Evolutionary conservation across 2,113 vertebrate species (phyloP), one percentile per base, ranked within the genome.

Genomic region (Scopus umbretta): DNA sequence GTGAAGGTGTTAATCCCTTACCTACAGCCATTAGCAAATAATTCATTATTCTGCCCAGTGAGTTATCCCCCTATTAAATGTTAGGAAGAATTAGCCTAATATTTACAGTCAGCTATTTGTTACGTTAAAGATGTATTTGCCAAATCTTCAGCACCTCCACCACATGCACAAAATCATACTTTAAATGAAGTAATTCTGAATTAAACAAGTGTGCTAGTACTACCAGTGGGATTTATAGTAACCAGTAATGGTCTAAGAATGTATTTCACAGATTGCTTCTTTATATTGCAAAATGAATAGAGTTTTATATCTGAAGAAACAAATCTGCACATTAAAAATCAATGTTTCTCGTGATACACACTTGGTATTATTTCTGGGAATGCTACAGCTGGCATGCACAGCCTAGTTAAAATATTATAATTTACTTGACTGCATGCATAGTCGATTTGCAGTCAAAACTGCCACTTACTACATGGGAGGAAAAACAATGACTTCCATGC

Each of bases 401-500:
- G 95, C 95, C 73, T 97, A 96, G 90, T 97, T 98, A 98, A 98
- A 98, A 97, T 95, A 97, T 97, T 97, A 97, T 97, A 97, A 97
- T 98, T 98, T 98, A 97, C 95, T 98, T 96, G 95, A 92, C 95
- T 97, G 94, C 72, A 90, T 93, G 89, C 83, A 93, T 85, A 97
- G 93, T 96, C 90, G 74, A 97, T 98, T 97, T 97, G 92, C 90
- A 98, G 84, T 98, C 97, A 98, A 97, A 98, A 97, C 91, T 96
- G 90, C 93, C 95, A 96, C 96, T 97, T 98, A 97, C 71, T 96
- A 95, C 92, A 97, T 96, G 80, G 89, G 94, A 96, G 96, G 93
- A 96, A 96, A 98, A 98, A 97, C 94, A 98, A 95, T 97, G 96
- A 96, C 94, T 97, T 98, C 95, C 84, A 86, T 97, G 94, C 82